A percentile compares a stretch with the other conserved stretches of the same genome.
Conservation (phyloP, 2,888 invertebrate species). For the Acleris holmiana region DNA sequence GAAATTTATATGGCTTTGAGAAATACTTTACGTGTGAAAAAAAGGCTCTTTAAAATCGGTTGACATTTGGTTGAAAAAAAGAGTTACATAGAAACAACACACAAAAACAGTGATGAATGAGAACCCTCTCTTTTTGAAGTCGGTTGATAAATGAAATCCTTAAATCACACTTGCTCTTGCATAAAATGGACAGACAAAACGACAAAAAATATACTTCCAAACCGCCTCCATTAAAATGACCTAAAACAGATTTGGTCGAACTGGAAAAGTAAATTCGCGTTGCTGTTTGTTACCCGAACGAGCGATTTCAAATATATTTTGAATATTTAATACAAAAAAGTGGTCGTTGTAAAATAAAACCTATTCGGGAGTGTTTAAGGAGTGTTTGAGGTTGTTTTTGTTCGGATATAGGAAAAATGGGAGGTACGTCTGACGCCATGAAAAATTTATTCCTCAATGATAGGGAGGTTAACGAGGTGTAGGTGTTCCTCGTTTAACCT, state of each 20-base stretch:
- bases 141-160: too few species aligned
- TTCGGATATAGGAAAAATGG: conserved; percentile 49
- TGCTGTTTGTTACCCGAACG: conserved; percentile 53
- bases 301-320: conserved; percentile 52
- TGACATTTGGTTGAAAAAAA: too few species aligned
- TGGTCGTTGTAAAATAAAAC: conserved; percentile 46
- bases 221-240: conserved; percentile 48
- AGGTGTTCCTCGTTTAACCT: conserved; percentile 67
- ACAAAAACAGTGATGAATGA: too few species aligned
- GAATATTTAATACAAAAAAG: conserved; percentile 43
- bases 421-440: conserved; percentile 55
- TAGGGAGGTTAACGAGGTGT: conserved; percentile 69
- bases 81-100: too few species aligned
- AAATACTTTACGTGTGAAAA: too few species aligned
- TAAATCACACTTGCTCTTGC: background rate
- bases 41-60: too few species aligned
- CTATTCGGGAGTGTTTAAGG: conserved; percentile 47
- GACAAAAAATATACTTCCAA: conserved; percentile 40
- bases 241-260: conserved; percentile 42
- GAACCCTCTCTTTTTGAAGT: too few species aligned
- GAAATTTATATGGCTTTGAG: too few species aligned
- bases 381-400: conserved; percentile 50
- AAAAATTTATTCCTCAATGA: conserved; percentile 64
- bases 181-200: conserved; percentile 39
- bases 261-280: conserved; percentile 54